Evolutionary conservation across 2,113 vertebrate species (phyloP).

Genomic region (Triplophysa dalaica): DNA sequence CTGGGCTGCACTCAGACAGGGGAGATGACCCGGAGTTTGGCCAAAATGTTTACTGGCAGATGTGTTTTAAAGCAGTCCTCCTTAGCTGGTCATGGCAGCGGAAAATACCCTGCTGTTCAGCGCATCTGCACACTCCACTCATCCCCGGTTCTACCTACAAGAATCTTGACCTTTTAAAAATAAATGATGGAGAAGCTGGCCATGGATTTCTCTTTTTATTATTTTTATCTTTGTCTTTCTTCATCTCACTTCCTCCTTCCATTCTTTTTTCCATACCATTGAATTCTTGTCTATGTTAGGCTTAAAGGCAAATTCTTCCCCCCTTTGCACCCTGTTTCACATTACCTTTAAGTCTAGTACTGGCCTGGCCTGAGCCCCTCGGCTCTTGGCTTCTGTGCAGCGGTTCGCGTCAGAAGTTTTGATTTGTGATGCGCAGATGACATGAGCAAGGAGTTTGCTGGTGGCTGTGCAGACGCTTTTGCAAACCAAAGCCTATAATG

Average conservation of each 20-base stretch:
- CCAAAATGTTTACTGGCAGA: constrained; percentile 98
- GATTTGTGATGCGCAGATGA: constrained; percentile 96
- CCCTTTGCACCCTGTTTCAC: constrained; percentile 89
- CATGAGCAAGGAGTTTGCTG: constrained; percentile 81
- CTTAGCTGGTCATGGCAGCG: constrained; percentile 96
- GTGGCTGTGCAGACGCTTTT: constrained; percentile 84
- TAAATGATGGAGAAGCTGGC: constrained; percentile 91
- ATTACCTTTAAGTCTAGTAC: constrained; percentile 91
- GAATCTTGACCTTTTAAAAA: constrained; percentile 95
- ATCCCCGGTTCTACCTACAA: constrained; percentile 87
- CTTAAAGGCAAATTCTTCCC: constrained; percentile 87
- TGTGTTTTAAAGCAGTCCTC: constrained; percentile 93
- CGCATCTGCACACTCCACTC: constrained; percentile 87
- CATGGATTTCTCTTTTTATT: constrained; percentile 65
- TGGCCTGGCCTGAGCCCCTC: constrained; percentile 84
- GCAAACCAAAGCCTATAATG: constrained; percentile 78
- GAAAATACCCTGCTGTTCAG: constrained; percentile 98
- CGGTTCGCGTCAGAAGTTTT: constrained; percentile 87
- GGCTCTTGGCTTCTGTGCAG: constrained; percentile 89
- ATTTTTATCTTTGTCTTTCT: constrained; percentile 67
- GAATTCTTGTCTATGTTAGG: constrained; percentile 86
- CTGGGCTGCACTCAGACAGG: constrained; percentile 78
- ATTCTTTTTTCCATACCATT: constrained; percentile 79
- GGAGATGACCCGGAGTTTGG: constrained; percentile 90
- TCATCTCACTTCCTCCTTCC: constrained; percentile 62